These are phyloP conservation scores for Scyliorhinus canicula DNA, from an alignment of 2,797 vertebrate species.

Conservation along the genomic window DNA sequence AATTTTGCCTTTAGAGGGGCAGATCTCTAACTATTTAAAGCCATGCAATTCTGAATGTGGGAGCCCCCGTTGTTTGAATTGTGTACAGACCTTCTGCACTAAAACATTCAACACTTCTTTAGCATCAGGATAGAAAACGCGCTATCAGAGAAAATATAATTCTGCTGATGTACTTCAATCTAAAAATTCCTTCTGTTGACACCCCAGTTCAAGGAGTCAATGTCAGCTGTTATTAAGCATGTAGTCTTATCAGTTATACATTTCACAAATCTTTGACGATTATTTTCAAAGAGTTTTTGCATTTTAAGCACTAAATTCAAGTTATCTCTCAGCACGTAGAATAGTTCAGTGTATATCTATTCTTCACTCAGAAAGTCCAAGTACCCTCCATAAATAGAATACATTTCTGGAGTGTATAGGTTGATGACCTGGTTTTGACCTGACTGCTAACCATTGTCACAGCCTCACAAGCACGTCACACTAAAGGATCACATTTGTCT, in stretches of 20 bases:
- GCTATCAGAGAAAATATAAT: neutral
- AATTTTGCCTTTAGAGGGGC: neutral
- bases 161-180: neutral
- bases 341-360: neutral
- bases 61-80: neutral
- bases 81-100: neutral
- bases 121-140: neutral
- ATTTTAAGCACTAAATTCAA: neutral
- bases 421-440: neutral
- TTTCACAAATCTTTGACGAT: neutral
- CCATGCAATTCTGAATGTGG: neutral
- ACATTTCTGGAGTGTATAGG: no score
- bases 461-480: neutral
- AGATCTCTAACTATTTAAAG: neutral
- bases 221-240: neutral
- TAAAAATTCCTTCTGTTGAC: neutral
- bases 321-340: neutral
- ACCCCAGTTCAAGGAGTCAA: neutral
- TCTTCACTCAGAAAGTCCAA: neutral
- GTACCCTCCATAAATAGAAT: neutral
- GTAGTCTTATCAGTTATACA: neutral
- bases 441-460: neutral
- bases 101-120: neutral
- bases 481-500: neutral
- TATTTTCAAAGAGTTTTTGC: neutral